Percentiles rank a stretch among this genome's conserved stretches.
Conservation (phyloP, 2,797 vertebrate species). For the Agapornis canus region DNA sequence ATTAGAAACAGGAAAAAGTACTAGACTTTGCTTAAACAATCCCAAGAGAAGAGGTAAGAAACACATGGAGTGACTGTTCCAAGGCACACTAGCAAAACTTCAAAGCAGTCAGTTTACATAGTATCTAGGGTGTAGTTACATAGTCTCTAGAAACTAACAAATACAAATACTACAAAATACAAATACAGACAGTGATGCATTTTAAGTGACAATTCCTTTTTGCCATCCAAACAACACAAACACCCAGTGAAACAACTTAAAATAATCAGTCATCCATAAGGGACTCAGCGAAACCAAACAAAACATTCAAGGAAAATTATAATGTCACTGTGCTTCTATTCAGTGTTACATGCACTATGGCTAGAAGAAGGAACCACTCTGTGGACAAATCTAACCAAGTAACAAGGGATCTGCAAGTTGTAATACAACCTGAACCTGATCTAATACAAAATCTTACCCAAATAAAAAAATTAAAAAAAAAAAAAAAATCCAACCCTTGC, state of each 20-base stretch:
- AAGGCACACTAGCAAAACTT: neutral
- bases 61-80: neutral
- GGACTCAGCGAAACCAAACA: neutral
- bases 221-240: neutral
- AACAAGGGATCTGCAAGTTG: neutral
- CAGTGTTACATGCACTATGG: neutral
- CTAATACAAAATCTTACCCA: neutral
- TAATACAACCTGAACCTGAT: neutral
- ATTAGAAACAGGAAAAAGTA: neutral
- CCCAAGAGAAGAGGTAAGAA: neutral
- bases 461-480: neutral
- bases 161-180: no score
- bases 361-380: neutral
- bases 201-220: neutral
- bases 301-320: neutral
- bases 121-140: neutral
- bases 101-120: neutral
- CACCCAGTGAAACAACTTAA: neutral
- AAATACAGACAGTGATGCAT: neutral
- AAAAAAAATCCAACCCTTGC: neutral
- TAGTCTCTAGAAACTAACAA: neutral
- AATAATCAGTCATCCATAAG: neutral
- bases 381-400: neutral
- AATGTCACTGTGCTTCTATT: neutral
- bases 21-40: neutral